Base-by-base conservation (phyloP, 2,888 invertebrate genomes). In the Shargacucullia verbasci region DNA sequence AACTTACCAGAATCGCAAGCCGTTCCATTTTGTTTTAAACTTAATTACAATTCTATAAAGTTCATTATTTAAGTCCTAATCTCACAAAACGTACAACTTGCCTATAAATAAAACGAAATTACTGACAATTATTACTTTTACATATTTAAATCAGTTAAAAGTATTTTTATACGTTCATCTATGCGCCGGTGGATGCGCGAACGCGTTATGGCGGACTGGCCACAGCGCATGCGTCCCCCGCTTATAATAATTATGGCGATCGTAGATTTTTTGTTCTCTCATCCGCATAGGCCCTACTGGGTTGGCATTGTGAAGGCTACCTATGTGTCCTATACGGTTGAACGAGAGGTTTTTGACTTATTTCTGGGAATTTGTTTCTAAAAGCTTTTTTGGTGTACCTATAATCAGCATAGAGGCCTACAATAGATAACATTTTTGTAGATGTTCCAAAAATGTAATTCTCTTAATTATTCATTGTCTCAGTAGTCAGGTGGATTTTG, bases 201-300 rank as follows among this genome's bases (percentile, higher is more conserved):
- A 64, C 81, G 86, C 85, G 80, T 83, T 58, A 71, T 78, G 70
- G 73, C 78, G 73, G 79, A 92, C 92, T 93, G 92, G 71, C 82
- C 73, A 76, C 71, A 70, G 79, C 78, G 82, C 80, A 73, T 74
- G 84, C 84, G 85, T 86, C 85, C 88, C 84, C 78, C 75, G 86
- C 84, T 91, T 92, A 88, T 88, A 90, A 91, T 92, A 91, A 92
- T 92, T 89, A 90, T 84, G 80, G 86, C 70, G 82, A 84, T 90
- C 86, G 88, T 83, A 76, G 78, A 72, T 83, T 92, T 92, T 91
- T 90, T 90, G 85, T 90, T 77, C 82, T 88, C 76, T 73, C 85
- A 81, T 87, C 85, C 86, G 84, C 85, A 81, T 75, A 72, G 76
- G 69, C 52, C 76, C 54, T 63, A 64, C 52, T 74, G 70, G 64